phyloP scores from a whole-genome alignment of 2,797 vertebrate species.

The Melanotaenia trifasciata region DNA sequence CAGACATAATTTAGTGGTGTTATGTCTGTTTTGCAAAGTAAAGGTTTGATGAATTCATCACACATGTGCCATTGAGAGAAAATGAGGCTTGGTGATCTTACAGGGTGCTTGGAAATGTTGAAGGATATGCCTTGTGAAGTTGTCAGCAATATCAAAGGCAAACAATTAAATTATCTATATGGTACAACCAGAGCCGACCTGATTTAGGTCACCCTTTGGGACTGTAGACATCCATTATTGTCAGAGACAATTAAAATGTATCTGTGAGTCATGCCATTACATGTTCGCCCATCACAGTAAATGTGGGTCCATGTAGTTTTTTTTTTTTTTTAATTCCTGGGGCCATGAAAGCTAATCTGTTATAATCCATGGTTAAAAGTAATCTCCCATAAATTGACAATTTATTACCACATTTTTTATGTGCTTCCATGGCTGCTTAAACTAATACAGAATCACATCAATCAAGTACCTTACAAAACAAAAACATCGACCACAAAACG shows the following conservation, averaged over 20 bases:
- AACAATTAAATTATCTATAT: not conserved
- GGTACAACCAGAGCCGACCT: not conserved
- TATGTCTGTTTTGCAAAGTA: slow-evolving; percentile 73
- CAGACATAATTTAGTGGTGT: slow-evolving; percentile 73
- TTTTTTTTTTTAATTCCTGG: not conserved
- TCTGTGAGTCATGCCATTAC: not conserved
- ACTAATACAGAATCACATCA: not conserved
- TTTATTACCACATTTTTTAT: not conserved
- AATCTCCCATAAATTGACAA: not conserved
- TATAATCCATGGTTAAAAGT: slow-evolving; percentile 2
- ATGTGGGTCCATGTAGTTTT: not conserved
- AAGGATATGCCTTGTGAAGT: not conserved
- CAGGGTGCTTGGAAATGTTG: slow-evolving; percentile 12
- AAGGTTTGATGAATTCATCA: slow-evolving; percentile 60
- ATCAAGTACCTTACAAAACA: not conserved
- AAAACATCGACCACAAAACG: not conserved
- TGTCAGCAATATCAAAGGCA: not conserved
- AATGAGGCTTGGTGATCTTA: slow-evolving; percentile 13
- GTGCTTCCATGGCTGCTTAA: not conserved
- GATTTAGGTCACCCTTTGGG: not conserved
- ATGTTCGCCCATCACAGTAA: not conserved
- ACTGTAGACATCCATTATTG: not conserved
- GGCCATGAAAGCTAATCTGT: not conserved
- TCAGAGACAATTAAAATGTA: slow-evolving; percentile 3
- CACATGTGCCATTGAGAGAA: slow-evolving; percentile 29